A percentile compares a stretch with the other conserved stretches of the same genome.
Evolutionary conservation across 2,113 vertebrate species (phyloP).

Genomic region (Mustela lutreola): DNA sequence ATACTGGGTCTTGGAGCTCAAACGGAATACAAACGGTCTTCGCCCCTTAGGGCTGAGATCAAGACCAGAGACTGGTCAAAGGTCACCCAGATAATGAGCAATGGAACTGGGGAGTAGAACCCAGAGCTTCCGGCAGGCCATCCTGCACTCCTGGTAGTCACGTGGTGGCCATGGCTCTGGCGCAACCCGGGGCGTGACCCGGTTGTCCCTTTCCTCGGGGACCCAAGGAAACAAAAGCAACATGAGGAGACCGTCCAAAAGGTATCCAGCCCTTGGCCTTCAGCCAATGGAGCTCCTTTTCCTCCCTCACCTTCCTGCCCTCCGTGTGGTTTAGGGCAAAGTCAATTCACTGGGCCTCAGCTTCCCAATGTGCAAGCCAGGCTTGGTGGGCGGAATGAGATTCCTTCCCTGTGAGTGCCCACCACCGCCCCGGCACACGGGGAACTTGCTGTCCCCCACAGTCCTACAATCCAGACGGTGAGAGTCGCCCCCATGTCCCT

Average conservation of each 20-base stretch:
- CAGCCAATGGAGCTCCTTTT: not conserved
- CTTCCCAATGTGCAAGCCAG: not conserved
- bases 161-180: accelerated
- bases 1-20: accelerated
- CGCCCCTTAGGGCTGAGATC: not conserved
- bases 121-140: not conserved
- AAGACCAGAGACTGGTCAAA: not conserved
- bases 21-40: not conserved
- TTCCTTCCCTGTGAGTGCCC: not conserved
- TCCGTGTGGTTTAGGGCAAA: no score
- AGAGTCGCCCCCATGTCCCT: accelerated
- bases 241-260: not conserved
- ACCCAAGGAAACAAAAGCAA: not conserved
- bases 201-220: not conserved
- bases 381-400: not conserved
- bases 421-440: accelerated
- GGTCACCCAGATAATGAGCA: not conserved
- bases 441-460: not conserved
- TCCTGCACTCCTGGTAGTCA: not conserved
- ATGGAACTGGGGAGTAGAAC: not conserved
- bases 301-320: not conserved
- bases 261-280: accelerated
- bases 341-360: not conserved
- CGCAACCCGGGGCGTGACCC: accelerated
- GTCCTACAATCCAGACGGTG: not conserved